Evolutionary conservation across 2,113 vertebrate genomes (phyloP).

Genomic region (Mustela nigripes): DNA sequence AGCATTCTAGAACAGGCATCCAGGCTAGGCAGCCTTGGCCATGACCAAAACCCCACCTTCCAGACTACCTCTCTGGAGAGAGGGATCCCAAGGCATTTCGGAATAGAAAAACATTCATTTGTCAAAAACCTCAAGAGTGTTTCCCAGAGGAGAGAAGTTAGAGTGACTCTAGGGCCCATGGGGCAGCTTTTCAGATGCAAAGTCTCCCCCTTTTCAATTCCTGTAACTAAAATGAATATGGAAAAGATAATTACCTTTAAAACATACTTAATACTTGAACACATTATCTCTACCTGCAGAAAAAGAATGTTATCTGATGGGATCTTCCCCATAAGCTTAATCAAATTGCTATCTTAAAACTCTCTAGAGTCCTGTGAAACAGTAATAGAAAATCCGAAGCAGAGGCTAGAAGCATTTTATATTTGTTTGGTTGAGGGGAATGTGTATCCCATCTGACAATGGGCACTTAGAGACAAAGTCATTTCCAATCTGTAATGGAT

Average conservation of each 20-base stretch:
- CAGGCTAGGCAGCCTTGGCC: background rate
- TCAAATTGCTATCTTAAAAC: conserved; percentile 85
- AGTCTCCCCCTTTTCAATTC: conserved; percentile 74
- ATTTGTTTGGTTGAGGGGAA: conserved; percentile 69
- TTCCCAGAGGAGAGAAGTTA: conserved; percentile 49
- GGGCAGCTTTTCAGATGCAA: conserved; percentile 65
- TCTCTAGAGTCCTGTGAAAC: conserved; percentile 86
- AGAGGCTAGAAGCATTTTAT: conserved; percentile 71
- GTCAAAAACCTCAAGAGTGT: conserved; percentile 56
- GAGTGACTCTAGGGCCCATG: background rate
- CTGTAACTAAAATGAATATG: conserved; percentile 83
- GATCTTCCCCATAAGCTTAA: conserved; percentile 87
- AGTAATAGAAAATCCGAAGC: conserved; percentile 81
- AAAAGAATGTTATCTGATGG: conserved; percentile 82
- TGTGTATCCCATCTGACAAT: conserved; percentile 56
- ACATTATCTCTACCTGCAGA: conserved; percentile 87
- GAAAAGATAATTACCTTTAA: conserved; percentile 88
- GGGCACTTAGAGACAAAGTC: conserved; percentile 76
- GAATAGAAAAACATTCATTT: conserved; percentile 51
- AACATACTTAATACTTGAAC: conserved; percentile 86
- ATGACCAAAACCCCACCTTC: background rate
- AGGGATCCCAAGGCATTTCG: background rate
- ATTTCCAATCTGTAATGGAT: conserved; percentile 85
- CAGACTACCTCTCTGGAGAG: background rate
- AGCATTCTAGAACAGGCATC: background rate